phyloP scores from a whole-genome alignment of 2,888 invertebrate species.

The Cordilura impudica region DNA sequence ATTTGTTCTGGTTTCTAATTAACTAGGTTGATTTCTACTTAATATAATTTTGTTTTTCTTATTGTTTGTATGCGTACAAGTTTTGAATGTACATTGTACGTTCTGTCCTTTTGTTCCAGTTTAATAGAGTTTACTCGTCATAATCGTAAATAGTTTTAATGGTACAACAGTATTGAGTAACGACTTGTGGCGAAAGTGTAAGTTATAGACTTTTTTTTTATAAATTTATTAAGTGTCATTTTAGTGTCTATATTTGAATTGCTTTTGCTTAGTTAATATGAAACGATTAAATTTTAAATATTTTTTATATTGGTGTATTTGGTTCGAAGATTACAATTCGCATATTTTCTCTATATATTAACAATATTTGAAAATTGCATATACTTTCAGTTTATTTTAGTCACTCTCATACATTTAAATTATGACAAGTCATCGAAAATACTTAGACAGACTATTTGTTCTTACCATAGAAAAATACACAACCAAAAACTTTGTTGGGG shows the following conservation, averaged over 20 bases:
- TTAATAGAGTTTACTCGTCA: conserved; percentile 47
- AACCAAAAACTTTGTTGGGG: no score
- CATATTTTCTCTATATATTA: no score
- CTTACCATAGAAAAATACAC: no score
- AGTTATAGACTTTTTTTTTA: conserved; percentile 64
- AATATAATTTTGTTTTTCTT: neutral
- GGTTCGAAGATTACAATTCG: no score
- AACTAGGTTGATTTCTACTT: neutral
- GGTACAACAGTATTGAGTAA: conserved; percentile 59
- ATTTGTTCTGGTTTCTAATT: neutral
- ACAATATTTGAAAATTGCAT: no score
- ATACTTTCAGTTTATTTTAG: no score
- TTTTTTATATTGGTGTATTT: no score
- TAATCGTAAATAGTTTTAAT: conserved; percentile 66
- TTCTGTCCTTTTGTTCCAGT: neutral
- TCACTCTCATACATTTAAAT: no score
- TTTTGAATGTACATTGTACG: neutral
- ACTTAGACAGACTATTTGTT: no score
- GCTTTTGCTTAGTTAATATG: neutral
- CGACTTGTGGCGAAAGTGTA: conserved; percentile 65
- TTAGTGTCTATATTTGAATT: conserved; percentile 23
- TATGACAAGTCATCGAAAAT: no score
- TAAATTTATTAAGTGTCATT: conserved; percentile 37
- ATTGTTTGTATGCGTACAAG: neutral
- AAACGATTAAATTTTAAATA: neutral